Evolutionary conservation across 2,113 vertebrate species (phyloP).

Genomic region (Strix aluco): DNA sequence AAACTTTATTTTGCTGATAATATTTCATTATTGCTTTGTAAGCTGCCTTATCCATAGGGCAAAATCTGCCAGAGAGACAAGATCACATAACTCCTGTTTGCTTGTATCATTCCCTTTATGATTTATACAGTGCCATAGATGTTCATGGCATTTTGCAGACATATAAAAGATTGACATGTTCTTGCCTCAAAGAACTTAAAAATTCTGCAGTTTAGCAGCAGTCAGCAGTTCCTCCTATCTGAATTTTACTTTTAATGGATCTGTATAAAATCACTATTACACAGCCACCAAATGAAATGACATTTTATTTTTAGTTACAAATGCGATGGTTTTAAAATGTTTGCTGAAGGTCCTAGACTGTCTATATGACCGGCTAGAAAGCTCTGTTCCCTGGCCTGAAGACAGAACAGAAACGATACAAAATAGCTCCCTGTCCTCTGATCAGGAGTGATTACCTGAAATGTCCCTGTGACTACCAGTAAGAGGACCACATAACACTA

Average conservation of each 20-base stretch:
- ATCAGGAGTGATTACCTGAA: not conserved
- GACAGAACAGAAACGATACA: not conserved
- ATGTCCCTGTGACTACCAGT: not conserved
- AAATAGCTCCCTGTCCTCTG: not conserved
- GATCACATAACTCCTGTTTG: conserved; percentile 49
- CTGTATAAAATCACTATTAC: conserved; percentile 49
- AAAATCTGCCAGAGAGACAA: conserved; percentile 42
- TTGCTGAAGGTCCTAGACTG: not conserved
- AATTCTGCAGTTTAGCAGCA: conserved; percentile 30
- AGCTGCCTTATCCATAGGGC: conserved; percentile 52
- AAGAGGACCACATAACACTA: not conserved
- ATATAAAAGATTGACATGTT: conserved; percentile 60
- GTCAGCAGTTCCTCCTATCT: conserved; percentile 54
- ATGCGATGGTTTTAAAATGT: not conserved
- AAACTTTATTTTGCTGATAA: conserved; percentile 64
- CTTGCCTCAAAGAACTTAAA: conserved; percentile 44
- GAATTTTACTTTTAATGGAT: conserved; percentile 46
- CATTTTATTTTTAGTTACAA: conserved; percentile 57
- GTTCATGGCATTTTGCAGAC: conserved; percentile 32
- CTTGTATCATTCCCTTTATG: conserved; percentile 10
- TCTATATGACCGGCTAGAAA: not conserved
- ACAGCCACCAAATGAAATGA: conserved; percentile 22
- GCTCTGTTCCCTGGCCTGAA: not conserved
- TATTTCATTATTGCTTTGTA: conserved; percentile 63
- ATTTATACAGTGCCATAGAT: conserved; percentile 35